Evolutionary conservation across 2,113 vertebrate genomes (phyloP).

Genomic region (Paradisaea rubra): DNA sequence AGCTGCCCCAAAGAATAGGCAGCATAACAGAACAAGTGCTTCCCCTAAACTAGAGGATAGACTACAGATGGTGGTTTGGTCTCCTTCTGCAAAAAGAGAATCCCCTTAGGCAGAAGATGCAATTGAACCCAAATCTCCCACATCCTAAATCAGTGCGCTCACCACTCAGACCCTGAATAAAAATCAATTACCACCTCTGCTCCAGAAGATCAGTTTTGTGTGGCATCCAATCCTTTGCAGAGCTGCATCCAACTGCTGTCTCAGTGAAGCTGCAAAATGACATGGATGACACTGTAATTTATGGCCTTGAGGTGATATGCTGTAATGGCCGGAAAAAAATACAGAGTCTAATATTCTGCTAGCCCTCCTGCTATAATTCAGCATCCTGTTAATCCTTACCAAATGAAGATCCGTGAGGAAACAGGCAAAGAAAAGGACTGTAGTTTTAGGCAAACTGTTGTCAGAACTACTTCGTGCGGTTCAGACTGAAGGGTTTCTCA

Average conservation of each 20-base stretch:
- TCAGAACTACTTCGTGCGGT: not conserved
- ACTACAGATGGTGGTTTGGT: not conserved
- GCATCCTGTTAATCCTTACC: not conserved
- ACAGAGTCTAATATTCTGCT: not conserved
- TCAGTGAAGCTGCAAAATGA: not conserved
- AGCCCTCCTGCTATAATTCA: not conserved
- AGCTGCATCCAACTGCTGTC: not conserved
- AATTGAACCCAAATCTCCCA: not conserved
- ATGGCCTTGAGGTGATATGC: not conserved
- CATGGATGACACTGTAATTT: not conserved
- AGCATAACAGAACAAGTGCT: not conserved
- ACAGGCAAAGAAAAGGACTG: not conserved
- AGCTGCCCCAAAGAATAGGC: not conserved
- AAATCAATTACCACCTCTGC: not conserved
- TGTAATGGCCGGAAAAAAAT: not conserved
- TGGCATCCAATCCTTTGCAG: fast-evolving
- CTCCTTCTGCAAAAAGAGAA: not conserved
- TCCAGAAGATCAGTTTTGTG: not conserved
- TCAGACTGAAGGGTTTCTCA: not conserved
- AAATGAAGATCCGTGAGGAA: not conserved
- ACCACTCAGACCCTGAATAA: not conserved
- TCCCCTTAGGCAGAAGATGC: not conserved
- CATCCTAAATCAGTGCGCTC: not conserved
- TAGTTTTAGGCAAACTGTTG: not conserved
- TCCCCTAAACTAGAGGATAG: not conserved